These are phyloP conservation scores for Sycon ciliatum DNA, from an alignment of 37 sponge, comb jelly and placozoan species.

Conservation along the genomic window DNA sequence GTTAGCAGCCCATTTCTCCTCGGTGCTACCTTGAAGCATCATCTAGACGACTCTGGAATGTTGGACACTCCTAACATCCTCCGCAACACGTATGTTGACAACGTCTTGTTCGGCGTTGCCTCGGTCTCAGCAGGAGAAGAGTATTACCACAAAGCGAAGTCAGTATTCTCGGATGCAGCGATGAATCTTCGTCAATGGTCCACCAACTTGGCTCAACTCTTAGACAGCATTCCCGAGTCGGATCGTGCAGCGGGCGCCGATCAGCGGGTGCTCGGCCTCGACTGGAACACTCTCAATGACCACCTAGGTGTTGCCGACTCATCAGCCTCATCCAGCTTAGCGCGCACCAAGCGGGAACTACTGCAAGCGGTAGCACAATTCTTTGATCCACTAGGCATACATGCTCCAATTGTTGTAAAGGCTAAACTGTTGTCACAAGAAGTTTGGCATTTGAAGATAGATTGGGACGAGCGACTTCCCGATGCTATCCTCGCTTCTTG, in stretches of 20 bases:
- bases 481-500: neutral
- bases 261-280: neutral
- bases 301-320: neutral
- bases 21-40: neutral
- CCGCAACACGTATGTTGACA: neutral
- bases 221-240: no score
- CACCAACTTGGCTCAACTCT: no score
- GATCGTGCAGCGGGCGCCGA: no score
- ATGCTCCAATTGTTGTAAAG: neutral
- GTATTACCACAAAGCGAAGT: neutral
- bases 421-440: neutral
- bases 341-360: neutral
- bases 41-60: neutral
- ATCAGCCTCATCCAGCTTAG: neutral
- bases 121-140: neutral
- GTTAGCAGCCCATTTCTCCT: neutral
- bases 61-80: neutral
- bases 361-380: neutral
- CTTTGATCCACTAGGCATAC: neutral
- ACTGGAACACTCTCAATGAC: conserved; percentile 9
- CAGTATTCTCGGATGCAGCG: neutral
- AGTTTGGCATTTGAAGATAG: neutral
- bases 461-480: neutral
- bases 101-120: neutral
- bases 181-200: no score